Evolutionary conservation across 2,888 invertebrate species (phyloP).

Genomic region (Ctena decussata): DNA sequence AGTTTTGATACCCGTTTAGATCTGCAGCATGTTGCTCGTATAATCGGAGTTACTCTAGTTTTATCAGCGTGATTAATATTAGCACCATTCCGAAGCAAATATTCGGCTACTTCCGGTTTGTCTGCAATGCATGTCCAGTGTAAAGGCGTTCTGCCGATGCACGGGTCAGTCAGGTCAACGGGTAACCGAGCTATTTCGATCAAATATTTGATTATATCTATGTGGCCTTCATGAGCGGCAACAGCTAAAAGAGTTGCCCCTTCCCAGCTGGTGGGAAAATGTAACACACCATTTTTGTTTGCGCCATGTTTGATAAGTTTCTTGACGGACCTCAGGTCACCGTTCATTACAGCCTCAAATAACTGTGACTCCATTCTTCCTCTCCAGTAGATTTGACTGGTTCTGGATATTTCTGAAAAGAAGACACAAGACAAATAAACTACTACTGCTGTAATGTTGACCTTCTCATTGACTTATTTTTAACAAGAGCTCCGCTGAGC

Average conservation of each 20-base stretch:
- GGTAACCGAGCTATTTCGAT: conserved; percentile 56
- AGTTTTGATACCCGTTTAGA: conserved; percentile 56
- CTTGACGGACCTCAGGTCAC: conserved; percentile 62
- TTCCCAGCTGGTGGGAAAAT: conserved; percentile 68
- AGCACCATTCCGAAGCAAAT: conserved; percentile 53
- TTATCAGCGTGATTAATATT: conserved; percentile 72
- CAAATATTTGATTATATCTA: conserved; percentile 66
- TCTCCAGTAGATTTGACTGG: too few relatives aligned
- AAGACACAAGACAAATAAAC: too few relatives aligned
- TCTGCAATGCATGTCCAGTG: conserved; percentile 77
- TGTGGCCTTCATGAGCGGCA: conserved; percentile 70
- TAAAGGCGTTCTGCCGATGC: conserved; percentile 69
- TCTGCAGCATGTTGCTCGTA: conserved; percentile 66
- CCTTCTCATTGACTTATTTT: too few relatives aligned
- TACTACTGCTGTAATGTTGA: too few relatives aligned
- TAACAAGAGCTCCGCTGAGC: too few relatives aligned
- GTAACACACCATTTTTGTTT: conserved; percentile 69
- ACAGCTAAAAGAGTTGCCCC: conserved; percentile 72
- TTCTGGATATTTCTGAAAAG: too few relatives aligned
- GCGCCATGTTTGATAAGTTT: conserved; percentile 72
- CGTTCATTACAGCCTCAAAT: conserved; percentile 71
- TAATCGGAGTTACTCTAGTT: conserved; percentile 73
- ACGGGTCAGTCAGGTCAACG: conserved; percentile 71
- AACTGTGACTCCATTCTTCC: conserved; percentile 42
- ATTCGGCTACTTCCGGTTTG: conserved; percentile 23